Evolutionary conservation across 2,113 vertebrate species (phyloP).

Genomic region (Oenanthe oenanthe): DNA sequence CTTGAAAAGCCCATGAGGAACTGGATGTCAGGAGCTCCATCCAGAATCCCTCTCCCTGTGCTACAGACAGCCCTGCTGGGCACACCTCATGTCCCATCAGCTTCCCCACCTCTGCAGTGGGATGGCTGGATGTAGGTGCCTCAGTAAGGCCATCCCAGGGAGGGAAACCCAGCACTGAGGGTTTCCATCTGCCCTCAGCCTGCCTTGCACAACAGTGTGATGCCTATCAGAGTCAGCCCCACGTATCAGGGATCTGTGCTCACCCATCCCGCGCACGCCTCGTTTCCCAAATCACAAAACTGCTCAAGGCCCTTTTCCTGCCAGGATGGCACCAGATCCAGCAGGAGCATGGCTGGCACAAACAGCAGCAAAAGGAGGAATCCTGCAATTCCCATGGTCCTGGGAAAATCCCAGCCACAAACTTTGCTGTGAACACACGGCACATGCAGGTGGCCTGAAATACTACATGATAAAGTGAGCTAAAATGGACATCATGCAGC

Average conservation of each 20-base stretch:
- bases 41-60: background rate
- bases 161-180: background rate
- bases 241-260: background rate
- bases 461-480: rapidly evolving
- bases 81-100: rapidly evolving
- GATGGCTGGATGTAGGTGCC: background rate
- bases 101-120: background rate
- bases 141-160: background rate
- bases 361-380: background rate
- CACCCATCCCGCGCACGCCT: rapidly evolving
- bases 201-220: background rate
- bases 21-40: background rate
- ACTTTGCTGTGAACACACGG: rapidly evolving
- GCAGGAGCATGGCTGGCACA: background rate
- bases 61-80: rapidly evolving
- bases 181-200: background rate
- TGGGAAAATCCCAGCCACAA: background rate
- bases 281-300: background rate
- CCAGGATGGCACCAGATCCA: background rate
- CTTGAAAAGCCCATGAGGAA: background rate
- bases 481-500: background rate
- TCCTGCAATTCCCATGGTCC: background rate
- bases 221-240: background rate
- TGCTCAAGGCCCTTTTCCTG: background rate
- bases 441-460: background rate